Evolutionary conservation across 2,797 vertebrate genomes (phyloP).

Genomic region (Coregonus ussuriensis): DNA sequence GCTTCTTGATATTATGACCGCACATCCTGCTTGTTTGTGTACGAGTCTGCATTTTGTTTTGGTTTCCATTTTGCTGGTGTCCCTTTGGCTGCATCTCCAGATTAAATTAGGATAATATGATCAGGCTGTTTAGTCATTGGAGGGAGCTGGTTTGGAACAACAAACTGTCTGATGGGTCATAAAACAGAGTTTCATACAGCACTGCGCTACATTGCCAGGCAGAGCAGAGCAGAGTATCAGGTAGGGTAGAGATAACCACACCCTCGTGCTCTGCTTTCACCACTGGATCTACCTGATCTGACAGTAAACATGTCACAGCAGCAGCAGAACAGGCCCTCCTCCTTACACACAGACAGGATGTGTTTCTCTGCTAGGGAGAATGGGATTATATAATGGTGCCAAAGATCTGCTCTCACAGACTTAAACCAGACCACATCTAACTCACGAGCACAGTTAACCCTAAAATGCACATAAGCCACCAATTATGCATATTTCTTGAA

Average conservation of each 20-base stretch:
- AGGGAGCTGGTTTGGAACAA: slow-evolving; percentile 40
- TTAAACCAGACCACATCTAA: neutral
- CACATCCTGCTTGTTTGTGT: neutral
- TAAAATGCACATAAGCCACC: neutral
- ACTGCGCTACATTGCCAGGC: slow-evolving; percentile 36
- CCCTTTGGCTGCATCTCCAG: slow-evolving; percentile 29
- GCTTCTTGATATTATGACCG: neutral
- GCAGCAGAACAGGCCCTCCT: neutral
- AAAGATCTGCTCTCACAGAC: neutral
- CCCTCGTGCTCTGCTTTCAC: neutral
- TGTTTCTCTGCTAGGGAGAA: neutral
- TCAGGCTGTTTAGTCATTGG: slow-evolving; percentile 45
- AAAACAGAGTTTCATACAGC: slow-evolving; percentile 48
- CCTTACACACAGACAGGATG: neutral
- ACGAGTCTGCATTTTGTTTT: neutral
- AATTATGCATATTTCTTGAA: too few species aligned
- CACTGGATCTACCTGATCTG: neutral
- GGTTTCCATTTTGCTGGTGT: slow-evolving; percentile 7
- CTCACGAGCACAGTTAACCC: neutral
- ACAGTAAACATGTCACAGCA: neutral
- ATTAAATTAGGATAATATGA: slow-evolving; percentile 61
- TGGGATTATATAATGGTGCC: neutral
- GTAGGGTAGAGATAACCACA: neutral
- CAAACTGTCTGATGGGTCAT: slow-evolving; percentile 55
- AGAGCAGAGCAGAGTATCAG: slow-evolving; percentile 7